Evolutionary conservation across 2,888 invertebrate species (phyloP), one percentile per base, ranked within the genome.

Genomic region (Artemia sp.): DNA sequence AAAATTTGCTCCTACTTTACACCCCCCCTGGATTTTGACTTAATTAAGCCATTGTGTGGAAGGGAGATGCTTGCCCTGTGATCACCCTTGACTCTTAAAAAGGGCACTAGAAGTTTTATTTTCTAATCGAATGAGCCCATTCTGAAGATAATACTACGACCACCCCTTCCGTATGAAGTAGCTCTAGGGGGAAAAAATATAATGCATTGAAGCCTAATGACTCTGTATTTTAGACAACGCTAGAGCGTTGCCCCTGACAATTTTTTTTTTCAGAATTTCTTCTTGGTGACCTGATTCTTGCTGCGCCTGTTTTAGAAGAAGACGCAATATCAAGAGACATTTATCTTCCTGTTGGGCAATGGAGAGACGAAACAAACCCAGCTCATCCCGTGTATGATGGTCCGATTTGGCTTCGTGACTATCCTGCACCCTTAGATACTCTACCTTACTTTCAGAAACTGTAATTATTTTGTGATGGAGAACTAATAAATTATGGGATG

Each of bases 271-370:
- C 80, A 90, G 90, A 90, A 78, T 92, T 84, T 76, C 80, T 91
- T 38, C 81, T 92, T 11, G 92, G 90, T 5, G 86, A 89, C 73
- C 81, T 82, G 69, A 83, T 90, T 64, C 78, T 92, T 70, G 87
- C 87, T 0, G 92, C 92, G 0, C 92, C 92, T 1, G 83, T 92
- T 0, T 75, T 90, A 12, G 79, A 79, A 53, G 81, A 86, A 77
- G 84, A 84, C 0, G 83, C 84, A 0, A 78, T 75, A 0, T 76
- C 79, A 0, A 83, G 91, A 8, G 83, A 88, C 76, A 82, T 92
- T 69, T 90, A 89, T 78, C 81, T 90, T 1, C 91, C 91, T 0
- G 77, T 75, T 8, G 92, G 91, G 1, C 79, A 76, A 0, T 92
- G 92, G 92, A 78, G 79, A 52, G 76, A 77, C 70, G 72, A 70